These are phyloP conservation scores for Bambusicola thoracicus DNA, from an alignment of 2,113 vertebrate species.

Conservation along the genomic window DNA sequence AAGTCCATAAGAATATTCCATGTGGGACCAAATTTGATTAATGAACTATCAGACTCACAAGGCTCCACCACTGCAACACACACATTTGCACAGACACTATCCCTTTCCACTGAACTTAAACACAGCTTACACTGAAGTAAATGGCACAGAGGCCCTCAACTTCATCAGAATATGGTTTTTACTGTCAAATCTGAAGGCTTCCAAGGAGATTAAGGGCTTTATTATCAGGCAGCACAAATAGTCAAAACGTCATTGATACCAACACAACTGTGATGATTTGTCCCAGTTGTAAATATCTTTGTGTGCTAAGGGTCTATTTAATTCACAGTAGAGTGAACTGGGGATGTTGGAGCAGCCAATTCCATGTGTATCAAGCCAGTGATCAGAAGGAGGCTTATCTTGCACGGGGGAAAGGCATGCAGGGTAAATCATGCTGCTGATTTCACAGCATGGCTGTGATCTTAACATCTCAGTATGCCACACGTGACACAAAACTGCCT, in stretches of 20 bases:
- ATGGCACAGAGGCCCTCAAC: not conserved
- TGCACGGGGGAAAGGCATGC: not conserved
- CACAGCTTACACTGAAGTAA: not conserved
- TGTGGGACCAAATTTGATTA: not conserved
- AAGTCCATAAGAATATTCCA: not conserved
- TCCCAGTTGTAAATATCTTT: not conserved
- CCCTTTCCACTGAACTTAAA: not conserved
- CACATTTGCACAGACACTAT: not conserved
- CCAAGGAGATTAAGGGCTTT: not conserved
- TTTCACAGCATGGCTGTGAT: not conserved
- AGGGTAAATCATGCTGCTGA: not conserved
- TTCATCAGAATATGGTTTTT: not conserved
- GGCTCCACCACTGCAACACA: not conserved
- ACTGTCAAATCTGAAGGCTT: not conserved
- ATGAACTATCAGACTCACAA: not conserved
- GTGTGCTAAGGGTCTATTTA: not conserved
- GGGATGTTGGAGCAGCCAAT: accelerated
- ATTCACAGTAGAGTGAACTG: not conserved
- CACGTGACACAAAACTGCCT: not conserved
- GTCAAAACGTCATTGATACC: not conserved
- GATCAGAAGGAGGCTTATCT: not conserved
- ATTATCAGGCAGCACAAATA: not conserved
- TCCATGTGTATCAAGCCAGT: accelerated
- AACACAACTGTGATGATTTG: not conserved
- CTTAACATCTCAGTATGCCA: not conserved